phyloP scores from a whole-genome alignment of 2,888 invertebrate genomes.

The Allolobophora icterica region DNA sequence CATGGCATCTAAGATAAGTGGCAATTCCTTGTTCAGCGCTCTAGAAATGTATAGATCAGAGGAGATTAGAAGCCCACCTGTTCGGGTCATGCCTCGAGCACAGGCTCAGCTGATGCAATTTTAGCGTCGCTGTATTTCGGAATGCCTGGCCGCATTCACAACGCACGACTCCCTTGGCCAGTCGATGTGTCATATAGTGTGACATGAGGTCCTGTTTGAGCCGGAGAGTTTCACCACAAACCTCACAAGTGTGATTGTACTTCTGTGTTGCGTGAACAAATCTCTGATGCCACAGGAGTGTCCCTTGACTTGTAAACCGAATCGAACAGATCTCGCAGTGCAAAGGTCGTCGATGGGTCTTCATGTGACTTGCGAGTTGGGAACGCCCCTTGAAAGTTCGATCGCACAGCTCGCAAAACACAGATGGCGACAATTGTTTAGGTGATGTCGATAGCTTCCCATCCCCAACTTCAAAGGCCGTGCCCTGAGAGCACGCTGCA shows the following conservation, averaged over 20 bases:
- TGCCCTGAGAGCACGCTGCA: background rate
- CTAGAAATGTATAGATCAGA: background rate
- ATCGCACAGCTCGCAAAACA: background rate
- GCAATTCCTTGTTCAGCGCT: background rate
- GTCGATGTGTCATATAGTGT: conserved; percentile 26
- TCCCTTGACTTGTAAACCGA: conserved; percentile 7
- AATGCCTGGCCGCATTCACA: conserved; percentile 24
- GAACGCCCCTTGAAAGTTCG: conserved; percentile 21
- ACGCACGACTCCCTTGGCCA: conserved; percentile 18
- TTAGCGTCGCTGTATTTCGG: conserved; percentile 22
- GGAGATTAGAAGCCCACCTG: background rate
- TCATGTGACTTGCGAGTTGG: conserved; percentile 21
- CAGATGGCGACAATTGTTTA: background rate
- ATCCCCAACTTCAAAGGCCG: background rate
- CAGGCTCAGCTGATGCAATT: conserved; percentile 19
- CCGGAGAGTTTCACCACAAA: conserved; percentile 31
- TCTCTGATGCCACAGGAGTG: conserved; percentile 28
- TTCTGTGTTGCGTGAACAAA: background rate
- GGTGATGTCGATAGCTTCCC: background rate
- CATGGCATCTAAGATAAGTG: background rate
- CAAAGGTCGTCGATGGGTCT: conserved; percentile 7
- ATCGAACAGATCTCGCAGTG: conserved; percentile 29
- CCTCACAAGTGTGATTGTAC: conserved; percentile 30
- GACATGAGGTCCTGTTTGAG: conserved; percentile 30
- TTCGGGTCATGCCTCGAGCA: background rate